Base-by-base conservation (phyloP, 23 tunicate species). In the Trididemnum miniatum region DNA sequence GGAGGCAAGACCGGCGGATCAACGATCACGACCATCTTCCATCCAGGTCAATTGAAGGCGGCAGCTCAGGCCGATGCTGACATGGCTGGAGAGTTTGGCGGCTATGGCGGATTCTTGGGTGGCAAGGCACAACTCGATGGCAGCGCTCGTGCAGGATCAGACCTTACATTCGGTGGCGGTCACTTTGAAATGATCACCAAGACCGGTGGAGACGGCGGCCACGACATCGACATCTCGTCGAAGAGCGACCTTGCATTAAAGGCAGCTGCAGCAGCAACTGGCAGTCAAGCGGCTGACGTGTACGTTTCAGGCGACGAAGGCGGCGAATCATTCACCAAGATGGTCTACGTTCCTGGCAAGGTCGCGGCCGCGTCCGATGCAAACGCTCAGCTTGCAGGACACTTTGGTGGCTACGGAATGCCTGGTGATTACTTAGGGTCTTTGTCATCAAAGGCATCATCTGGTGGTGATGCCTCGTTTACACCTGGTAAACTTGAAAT, bases 1-100 rank as follows among this genome's bases (percentile, higher is more conserved):
- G 84, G 86, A 37, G 86, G 79, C 39, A 69, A 82, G 78, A 69
- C 71, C 39, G 78, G 78, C 65, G 86, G 86, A n/a, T 33, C 35
- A 1, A 27, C 5, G 79, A 23, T 20, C 38, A 31, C 29, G 78
- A 40, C 65, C 78, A 40, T 22, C 30, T 73, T 20, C 79, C 79
- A 73, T 22, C 79, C 71, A 35, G 84, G 69, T 29, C 31, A 80
- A 35, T n/a, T 62, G 74, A 23, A 62, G 36, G 65, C 65, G 12
- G 65, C 23, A 31, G 77, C 77, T 1, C 65, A 39, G 9, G 85
- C 85, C 20, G 78, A 29, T 12, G 74, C 72, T 9, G 32, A 49
- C 1, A 29, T 18, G 20, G 85, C 37, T 20, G 72, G 72, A 35
- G 78, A 36, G 25, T 73, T 9, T 33, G 59, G 59, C 7, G 2